Conservation (phyloP, 2,888 invertebrate species). For the Achlya flavicornis region DNA sequence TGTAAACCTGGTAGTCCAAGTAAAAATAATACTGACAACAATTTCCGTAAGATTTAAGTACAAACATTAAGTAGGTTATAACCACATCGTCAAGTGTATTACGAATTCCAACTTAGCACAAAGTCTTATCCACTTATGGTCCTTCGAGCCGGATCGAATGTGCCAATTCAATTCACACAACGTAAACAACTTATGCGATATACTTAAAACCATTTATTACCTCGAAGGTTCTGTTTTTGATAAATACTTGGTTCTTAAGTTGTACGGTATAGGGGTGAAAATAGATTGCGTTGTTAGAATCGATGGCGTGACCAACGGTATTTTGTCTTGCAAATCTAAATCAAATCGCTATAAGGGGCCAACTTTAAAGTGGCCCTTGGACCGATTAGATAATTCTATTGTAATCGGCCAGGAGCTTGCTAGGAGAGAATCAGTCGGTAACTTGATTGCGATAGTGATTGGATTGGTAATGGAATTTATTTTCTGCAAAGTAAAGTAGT, state of each 20-base stretch:
- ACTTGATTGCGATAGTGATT: not conserved
- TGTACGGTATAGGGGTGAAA: not conserved
- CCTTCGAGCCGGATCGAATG: not conserved
- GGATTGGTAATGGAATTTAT: not conserved
- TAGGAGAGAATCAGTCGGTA: not conserved
- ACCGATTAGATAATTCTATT: slow-evolving; percentile 5
- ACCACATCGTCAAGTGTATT: not conserved
- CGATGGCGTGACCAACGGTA: not conserved
- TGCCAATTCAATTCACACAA: slow-evolving; percentile 9
- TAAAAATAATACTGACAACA: too few species aligned
- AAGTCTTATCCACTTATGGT: slow-evolving; percentile 1
- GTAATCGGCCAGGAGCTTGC: not conserved
- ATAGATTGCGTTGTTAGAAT: not conserved
- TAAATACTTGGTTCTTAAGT: not conserved
- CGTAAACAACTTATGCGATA: not conserved
- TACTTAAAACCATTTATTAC: not conserved
- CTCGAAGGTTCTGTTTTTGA: not conserved
- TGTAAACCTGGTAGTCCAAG: too few species aligned
- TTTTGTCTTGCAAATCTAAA: slow-evolving; percentile 1
- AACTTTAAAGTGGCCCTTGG: slow-evolving; percentile 2
- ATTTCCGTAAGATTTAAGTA: too few species aligned
- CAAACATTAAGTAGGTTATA: not conserved
- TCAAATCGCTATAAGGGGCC: not conserved
- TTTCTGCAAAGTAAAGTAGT: too few species aligned
- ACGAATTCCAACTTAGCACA: not conserved